phyloP scores from a whole-genome alignment of 2,797 vertebrate species.

The Rhynchotus rufescens region DNA sequence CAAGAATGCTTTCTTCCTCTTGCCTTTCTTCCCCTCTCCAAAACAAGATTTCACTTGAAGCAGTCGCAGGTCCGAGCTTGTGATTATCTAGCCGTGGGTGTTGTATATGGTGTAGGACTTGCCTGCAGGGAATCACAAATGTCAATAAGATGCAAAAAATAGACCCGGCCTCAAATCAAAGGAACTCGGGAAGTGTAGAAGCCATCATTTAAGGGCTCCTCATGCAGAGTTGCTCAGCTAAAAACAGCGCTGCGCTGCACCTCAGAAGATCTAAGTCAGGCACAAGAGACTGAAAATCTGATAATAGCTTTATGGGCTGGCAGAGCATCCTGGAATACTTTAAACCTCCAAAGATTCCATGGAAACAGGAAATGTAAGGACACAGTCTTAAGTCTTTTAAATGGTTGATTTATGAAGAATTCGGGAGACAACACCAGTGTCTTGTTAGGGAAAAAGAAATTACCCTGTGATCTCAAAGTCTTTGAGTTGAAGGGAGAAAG shows the following conservation, averaged over 20 bases:
- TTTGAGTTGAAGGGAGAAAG: conserved; percentile 71
- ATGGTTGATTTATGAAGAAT: conserved; percentile 73
- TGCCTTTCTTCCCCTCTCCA: background rate
- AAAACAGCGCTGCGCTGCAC: conserved; percentile 64
- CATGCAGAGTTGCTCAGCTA: conserved; percentile 69
- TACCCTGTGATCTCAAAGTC: conserved; percentile 70
- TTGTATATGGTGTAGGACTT: conserved; percentile 51
- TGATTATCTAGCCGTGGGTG: conserved; percentile 72
- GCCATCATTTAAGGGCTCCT: conserved; percentile 69
- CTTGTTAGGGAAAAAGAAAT: conserved; percentile 68
- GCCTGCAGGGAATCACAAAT: conserved; percentile 74
- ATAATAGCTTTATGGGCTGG: conserved; percentile 73
- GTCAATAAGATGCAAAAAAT: conserved; percentile 74
- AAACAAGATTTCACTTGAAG: conserved; percentile 26
- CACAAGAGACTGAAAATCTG: conserved; percentile 73
- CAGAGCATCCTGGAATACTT: conserved; percentile 68
- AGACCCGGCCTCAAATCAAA: conserved; percentile 77
- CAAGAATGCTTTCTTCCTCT: conserved; percentile 23
- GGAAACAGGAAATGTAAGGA: conserved; percentile 75
- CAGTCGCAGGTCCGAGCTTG: conserved; percentile 69
- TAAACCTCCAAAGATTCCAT: conserved; percentile 71
- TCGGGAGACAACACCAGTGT: conserved; percentile 55
- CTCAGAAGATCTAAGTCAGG: conserved; percentile 78
- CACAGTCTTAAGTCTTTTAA: conserved; percentile 64
- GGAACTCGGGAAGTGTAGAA: conserved; percentile 72